Evolutionary conservation across 2,888 invertebrate species (phyloP).

Genomic region (Tenthredo mesomela): DNA sequence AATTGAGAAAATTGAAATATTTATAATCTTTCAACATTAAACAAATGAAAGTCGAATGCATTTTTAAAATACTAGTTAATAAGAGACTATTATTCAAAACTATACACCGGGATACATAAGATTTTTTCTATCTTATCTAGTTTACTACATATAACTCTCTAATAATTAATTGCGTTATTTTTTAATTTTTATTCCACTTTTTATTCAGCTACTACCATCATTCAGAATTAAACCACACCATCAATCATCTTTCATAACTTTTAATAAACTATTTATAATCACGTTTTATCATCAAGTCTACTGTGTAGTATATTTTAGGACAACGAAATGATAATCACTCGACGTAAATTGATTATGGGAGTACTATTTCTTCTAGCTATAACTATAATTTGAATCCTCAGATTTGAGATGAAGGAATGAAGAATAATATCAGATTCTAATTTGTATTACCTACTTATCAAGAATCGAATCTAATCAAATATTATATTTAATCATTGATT

Average conservation of each 20-base stretch:
- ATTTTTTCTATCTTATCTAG: conserved; percentile 27
- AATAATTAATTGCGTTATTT: neutral
- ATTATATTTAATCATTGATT: conserved; percentile 33
- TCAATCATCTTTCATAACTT: conserved; percentile 5
- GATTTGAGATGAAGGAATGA: neutral
- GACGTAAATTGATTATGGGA: neutral
- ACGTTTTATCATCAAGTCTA: neutral
- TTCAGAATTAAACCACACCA: neutral
- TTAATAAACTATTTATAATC: conserved; percentile 10
- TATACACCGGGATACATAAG: conserved; percentile 8
- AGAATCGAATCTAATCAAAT: neutral
- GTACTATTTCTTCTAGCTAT: too few species aligned
- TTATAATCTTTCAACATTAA: conserved; percentile 48
- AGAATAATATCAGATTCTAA: neutral
- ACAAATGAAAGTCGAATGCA: conserved; percentile 50
- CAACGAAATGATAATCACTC: conserved; percentile 41
- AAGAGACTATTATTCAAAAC: conserved; percentile 28
- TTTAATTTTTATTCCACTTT: neutral
- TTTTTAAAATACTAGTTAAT: conserved; percentile 48
- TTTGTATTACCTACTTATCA: neutral
- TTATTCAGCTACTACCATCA: too few species aligned
- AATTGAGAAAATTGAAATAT: conserved; percentile 38
- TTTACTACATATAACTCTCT: neutral
- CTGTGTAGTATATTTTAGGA: conserved; percentile 7
- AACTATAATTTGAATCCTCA: neutral